Evolutionary conservation across 2,888 invertebrate genomes (phyloP).

Genomic region (Xestia rhomboidea): DNA sequence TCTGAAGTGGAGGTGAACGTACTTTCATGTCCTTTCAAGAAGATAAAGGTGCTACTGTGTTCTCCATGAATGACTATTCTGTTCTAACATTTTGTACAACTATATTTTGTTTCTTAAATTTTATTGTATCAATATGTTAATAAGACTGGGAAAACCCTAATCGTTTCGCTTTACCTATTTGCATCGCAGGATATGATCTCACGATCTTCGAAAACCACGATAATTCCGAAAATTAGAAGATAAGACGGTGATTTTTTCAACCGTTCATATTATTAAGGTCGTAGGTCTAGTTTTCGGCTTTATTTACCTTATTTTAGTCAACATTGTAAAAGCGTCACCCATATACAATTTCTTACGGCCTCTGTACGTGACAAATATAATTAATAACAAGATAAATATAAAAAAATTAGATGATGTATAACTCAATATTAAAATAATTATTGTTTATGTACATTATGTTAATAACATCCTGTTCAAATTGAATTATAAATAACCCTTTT

Average conservation of each 20-base stretch:
- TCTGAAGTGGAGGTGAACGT: background rate
- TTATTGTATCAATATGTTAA: background rate
- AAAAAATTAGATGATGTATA: too few relatives aligned
- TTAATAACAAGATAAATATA: background rate
- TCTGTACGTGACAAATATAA: slow-evolving; percentile 2
- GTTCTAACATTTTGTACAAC: background rate
- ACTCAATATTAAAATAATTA: background rate
- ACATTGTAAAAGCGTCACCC: background rate
- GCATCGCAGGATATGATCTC: background rate
- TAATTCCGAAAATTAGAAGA: background rate
- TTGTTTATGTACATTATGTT: too few relatives aligned
- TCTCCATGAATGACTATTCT: background rate
- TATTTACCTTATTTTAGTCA: slow-evolving; percentile 1
- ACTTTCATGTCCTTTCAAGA: background rate
- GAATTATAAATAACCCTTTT: background rate
- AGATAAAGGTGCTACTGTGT: background rate
- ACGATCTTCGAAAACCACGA: background rate
- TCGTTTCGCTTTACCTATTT: background rate
- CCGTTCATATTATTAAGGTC: background rate
- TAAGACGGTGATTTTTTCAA: background rate
- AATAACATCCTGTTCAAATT: background rate
- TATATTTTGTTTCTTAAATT: background rate
- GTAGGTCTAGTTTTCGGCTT: background rate
- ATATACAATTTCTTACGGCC: background rate
- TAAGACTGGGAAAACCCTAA: too few relatives aligned